Conservation (phyloP, 2,888 invertebrate species). For the Sclerodermus sp. region DNA sequence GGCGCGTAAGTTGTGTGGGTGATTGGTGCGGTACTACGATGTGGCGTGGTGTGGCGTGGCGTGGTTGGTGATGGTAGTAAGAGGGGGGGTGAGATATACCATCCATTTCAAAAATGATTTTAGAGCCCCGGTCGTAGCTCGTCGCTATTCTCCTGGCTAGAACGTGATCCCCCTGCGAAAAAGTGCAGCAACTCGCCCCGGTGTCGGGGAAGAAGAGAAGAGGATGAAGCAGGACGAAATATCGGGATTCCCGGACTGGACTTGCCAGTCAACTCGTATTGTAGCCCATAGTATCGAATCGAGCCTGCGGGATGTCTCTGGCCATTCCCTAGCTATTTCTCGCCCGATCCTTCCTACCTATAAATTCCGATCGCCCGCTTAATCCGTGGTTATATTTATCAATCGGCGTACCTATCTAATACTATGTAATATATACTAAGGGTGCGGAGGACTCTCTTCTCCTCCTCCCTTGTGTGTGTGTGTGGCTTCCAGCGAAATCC, state of each 20-base stretch:
- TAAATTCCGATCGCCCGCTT: constrained; percentile 11
- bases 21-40: too few relatives aligned
- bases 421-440: too few relatives aligned
- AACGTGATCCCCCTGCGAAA: constrained; percentile 37
- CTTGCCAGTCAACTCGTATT: constrained; percentile 6
- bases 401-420: background rate
- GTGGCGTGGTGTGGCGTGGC: too few relatives aligned
- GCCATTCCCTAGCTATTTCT: too few relatives aligned
- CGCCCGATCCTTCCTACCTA: background rate
- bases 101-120: constrained; percentile 45
- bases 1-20: background rate
- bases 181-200: constrained; percentile 10
- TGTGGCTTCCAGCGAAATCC: too few relatives aligned
- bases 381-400: constrained; percentile 12
- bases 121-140: constrained; percentile 21
- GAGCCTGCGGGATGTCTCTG: background rate
- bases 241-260: constrained; percentile 34
- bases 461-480: too few relatives aligned
- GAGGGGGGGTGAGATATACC: constrained; percentile 18
- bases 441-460: too few relatives aligned
- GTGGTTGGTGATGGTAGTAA: too few relatives aligned
- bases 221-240: constrained; percentile 29
- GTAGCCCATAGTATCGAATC: background rate
- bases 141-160: constrained; percentile 12
- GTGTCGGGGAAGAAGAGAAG: constrained; percentile 7